phyloP scores from a whole-genome alignment of 2,888 invertebrate species.

The Nycteola revayana region DNA sequence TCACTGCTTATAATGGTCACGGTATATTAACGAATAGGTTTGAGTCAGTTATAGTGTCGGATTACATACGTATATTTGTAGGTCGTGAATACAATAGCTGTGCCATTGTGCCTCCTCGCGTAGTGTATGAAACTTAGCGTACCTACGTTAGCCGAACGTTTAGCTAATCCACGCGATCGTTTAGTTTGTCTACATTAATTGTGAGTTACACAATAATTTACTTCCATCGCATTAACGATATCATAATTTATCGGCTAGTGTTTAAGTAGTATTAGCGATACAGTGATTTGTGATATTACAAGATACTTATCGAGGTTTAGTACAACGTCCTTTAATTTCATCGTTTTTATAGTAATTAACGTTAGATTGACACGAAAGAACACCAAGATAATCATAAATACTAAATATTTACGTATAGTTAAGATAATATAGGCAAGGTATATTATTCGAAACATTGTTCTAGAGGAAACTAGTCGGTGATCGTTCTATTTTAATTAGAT shows the following conservation, averaged over 20 bases:
- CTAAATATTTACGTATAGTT: constrained; percentile 42
- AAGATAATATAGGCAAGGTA: constrained; percentile 30
- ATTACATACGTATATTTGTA: constrained; percentile 33
- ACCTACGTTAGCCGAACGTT: constrained; percentile 18
- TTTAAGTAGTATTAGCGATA: constrained; percentile 65
- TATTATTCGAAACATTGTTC: constrained; percentile 16
- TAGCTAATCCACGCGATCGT: constrained; percentile 27
- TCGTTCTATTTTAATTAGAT: constrained; percentile 23
- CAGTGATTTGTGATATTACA: constrained; percentile 80
- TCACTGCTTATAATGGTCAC: constrained; percentile 22
- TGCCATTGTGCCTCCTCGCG: constrained; percentile 69
- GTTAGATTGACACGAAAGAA: constrained; percentile 72
- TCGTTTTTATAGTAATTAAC: constrained; percentile 65
- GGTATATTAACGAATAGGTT: constrained; percentile 27
- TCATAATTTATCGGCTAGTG: constrained; percentile 54
- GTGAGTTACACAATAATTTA: constrained; percentile 40
- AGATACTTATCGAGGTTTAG: constrained; percentile 72
- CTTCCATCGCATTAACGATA: constrained; percentile 55
- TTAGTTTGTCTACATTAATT: constrained; percentile 25
- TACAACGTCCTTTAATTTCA: constrained; percentile 75
- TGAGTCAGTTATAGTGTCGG: too few species aligned
- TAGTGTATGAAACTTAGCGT: constrained; percentile 35
- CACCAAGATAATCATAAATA: constrained; percentile 69
- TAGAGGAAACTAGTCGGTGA: constrained; percentile 14
- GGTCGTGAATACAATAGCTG: constrained; percentile 57